Conservation (phyloP, 2,888 invertebrate species). For the Mycalesis mineus region DNA sequence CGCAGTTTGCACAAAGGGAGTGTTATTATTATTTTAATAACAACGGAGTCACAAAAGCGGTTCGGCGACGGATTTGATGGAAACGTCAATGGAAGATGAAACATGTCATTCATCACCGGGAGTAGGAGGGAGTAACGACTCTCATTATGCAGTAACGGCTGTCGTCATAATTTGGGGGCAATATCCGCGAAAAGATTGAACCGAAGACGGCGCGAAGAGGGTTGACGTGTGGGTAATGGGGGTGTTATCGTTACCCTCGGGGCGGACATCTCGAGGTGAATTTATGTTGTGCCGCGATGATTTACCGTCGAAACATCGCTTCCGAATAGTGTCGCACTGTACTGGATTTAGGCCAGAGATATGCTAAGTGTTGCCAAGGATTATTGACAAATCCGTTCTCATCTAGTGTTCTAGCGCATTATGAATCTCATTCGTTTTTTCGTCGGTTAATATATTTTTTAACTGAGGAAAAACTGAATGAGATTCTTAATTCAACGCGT, state of each 20-base stretch:
- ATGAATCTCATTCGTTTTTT: no score
- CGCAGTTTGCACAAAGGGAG: neutral
- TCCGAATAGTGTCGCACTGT: neutral
- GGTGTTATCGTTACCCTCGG: conserved; percentile 64
- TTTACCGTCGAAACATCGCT: neutral
- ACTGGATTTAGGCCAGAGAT: neutral
- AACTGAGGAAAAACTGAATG: no score
- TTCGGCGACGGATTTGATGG: conserved; percentile 25
- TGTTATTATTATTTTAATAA: conserved; percentile 3
- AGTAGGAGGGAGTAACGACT: conserved; percentile 30
- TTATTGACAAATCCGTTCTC: no score
- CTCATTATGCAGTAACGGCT: conserved; percentile 60
- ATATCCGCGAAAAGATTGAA: conserved; percentile 75
- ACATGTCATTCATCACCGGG: conserved; percentile 62
- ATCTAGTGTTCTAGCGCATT: no score
- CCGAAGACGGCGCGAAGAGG: conserved; percentile 68
- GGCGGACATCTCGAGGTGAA: conserved; percentile 34
- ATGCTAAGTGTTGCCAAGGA: no score
- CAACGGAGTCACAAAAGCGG: conserved; percentile 4
- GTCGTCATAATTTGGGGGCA: conserved; percentile 68
- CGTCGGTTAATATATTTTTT: no score
- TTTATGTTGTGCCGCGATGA: conserved; percentile 7
- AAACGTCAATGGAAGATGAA: conserved; percentile 47
- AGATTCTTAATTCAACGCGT: no score
- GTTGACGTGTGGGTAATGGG: conserved; percentile 74